phyloP scores from a whole-genome alignment of 2,797 vertebrate species.

The Neomorphus geoffroyi region DNA sequence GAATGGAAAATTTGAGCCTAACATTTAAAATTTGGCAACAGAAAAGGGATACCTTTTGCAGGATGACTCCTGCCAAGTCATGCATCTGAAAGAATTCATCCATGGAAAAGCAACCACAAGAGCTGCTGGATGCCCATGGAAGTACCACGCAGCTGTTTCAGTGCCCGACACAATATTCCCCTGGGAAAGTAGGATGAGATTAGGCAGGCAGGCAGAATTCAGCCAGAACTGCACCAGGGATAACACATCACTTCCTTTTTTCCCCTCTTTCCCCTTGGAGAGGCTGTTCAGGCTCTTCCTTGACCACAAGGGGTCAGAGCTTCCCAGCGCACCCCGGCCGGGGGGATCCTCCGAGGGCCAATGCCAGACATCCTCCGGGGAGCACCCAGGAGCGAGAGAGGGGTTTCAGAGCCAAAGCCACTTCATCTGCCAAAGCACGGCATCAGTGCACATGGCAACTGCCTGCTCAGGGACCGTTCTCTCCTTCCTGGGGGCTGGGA shows the following conservation, averaged over 20 bases:
- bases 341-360: no score
- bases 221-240: background rate
- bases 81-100: background rate
- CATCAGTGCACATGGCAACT: no score
- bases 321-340: background rate
- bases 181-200: background rate
- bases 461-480: background rate
- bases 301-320: constrained; percentile 33
- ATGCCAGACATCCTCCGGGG: fast-evolving
- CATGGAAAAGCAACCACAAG: background rate
- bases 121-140: background rate
- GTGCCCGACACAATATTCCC: background rate
- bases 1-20: background rate
- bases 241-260: background rate
- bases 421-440: background rate
- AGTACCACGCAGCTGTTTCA: background rate
- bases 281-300: background rate
- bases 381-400: no score
- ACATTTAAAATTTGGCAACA: background rate
- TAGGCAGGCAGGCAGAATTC: background rate
- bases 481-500: background rate
- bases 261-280: fast-evolving
- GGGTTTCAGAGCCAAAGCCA: background rate
- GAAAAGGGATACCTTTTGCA: background rate
- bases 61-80: background rate